phyloP scores from a whole-genome alignment of 1,140 invertebrate genomes.

The Lordiphosa collinella region DNA sequence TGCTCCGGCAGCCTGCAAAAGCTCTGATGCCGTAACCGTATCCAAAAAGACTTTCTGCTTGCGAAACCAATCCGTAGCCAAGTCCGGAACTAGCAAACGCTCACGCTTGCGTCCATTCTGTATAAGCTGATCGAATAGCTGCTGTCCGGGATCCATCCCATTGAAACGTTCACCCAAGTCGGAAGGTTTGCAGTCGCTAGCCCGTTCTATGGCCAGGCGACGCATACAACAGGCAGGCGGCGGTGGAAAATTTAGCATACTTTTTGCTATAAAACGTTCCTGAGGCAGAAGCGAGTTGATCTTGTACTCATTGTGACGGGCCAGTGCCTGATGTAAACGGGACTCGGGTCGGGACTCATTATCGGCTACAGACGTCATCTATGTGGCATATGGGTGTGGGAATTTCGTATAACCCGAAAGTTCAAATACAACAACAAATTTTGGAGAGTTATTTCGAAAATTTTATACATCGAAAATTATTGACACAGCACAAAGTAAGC shows the following conservation, averaged over 20 bases:
- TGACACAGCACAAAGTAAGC: no score
- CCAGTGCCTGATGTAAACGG: slow-evolving; percentile 5
- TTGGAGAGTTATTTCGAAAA: no score
- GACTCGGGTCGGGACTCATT: not conserved
- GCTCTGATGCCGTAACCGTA: slow-evolving; percentile 15
- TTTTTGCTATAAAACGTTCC: slow-evolving; percentile 17
- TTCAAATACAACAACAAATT: not conserved
- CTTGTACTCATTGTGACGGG: slow-evolving; percentile 3
- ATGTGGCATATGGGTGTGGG: not conserved
- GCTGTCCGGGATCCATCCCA: not conserved
- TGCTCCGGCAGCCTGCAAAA: not conserved
- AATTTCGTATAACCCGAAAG: not conserved
- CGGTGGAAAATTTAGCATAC: slow-evolving; percentile 36
- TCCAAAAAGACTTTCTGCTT: slow-evolving; percentile 54
- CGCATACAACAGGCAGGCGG: not conserved
- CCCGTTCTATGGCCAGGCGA: no score
- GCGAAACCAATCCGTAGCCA: slow-evolving; percentile 67
- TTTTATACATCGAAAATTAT: no score
- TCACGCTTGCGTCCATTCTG: slow-evolving; percentile 12
- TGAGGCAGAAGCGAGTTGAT: not conserved
- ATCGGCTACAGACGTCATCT: not conserved
- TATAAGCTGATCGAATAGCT: slow-evolving; percentile 40
- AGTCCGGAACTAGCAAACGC: slow-evolving; percentile 55
- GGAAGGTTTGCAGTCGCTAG: no score
- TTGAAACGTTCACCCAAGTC: not conserved